Evolutionary conservation across 2,797 vertebrate genomes (phyloP), one percentile per base, ranked within the genome.

Genomic region (Platalea minor): DNA sequence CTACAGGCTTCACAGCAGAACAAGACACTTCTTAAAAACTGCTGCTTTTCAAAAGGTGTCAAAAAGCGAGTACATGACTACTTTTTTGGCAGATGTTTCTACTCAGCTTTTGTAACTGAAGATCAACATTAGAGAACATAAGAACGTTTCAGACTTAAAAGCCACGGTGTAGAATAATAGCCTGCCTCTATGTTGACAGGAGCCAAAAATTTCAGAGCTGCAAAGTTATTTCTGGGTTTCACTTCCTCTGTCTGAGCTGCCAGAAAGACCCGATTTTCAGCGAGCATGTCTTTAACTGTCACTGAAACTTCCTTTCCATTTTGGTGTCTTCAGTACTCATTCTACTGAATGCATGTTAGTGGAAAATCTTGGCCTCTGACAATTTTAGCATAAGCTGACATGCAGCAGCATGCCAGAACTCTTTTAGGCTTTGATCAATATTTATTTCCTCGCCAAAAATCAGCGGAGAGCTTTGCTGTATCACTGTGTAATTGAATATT

Each of bases 1-100:
- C 97, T 97, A 50, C 85, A 92, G 97, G 93, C 67, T 6, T 89
- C 43, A 20, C n/a, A 67, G 79, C 33, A 57, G 73, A 93, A 67
- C 50, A 74, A n/a, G 69, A 67, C 43, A 25, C 28, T 24, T 41
- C 1, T 15, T 84, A 23, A 0, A 31, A 65, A 17, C 54, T 39
- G 29, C 57, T 84, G 35, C 56, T 59, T 91, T 78, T 84, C n/a
- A 16, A 54, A 79, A 72, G 48, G 18, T 41, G 7, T 65, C 18
- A n/a, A 39, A 28, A 67, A 29, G 46, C 18, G 51, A 78, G 12
- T 57, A 37, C 14, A 85, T 9, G 3, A 35, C 12, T 45, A 35
- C 9, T 31, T 85, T 77, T 75, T 81, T 43, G 18, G n/a, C 24
- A 65, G 51, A 9, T 72, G 8, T 78, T 95, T 88, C 46, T 73